phyloP scores from a whole-genome alignment of 2,888 invertebrate species.

The Laothoe populi region DNA sequence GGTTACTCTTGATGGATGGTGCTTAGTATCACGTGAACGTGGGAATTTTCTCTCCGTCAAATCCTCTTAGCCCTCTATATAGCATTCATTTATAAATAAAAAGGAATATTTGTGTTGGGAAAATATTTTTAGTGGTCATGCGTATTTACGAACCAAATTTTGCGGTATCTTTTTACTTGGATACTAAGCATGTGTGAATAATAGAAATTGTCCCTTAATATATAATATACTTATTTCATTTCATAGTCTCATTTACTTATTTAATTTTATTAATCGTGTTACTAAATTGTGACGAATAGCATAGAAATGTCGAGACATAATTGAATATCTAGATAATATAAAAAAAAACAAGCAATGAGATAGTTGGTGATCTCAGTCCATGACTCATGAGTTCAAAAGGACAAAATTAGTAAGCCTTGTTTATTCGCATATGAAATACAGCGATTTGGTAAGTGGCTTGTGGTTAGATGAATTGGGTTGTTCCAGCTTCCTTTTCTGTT shows the following conservation, averaged over 20 bases:
- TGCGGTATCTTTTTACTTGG: too few species aligned
- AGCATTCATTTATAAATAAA: not conserved
- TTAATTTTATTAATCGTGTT: not conserved
- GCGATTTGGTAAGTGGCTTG: not conserved
- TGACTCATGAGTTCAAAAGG: not conserved
- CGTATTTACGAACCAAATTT: too few species aligned
- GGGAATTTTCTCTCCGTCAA: slow-evolving; percentile 24
- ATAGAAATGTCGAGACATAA: too few species aligned
- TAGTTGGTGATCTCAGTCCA: not conserved
- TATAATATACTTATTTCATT: not conserved
- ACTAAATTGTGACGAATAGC: too few species aligned
- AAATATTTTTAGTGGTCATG: not conserved
- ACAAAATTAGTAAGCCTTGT: not conserved
- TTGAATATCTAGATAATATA: not conserved
- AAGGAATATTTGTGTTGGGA: not conserved
- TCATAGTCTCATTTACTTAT: not conserved
- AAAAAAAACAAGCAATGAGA: not conserved
- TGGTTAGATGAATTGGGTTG: too few species aligned
- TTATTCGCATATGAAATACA: not conserved
- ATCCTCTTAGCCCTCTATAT: not conserved
- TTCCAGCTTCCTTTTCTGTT: too few species aligned
- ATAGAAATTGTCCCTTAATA: not conserved
- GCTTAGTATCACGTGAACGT: slow-evolving; percentile 32
- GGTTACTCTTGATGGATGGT: slow-evolving; percentile 63
- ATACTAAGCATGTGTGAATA: too few species aligned